These are phyloP conservation scores for Anastrepha obliqua DNA, from an alignment of 1,140 invertebrate genomes.

Conservation along the genomic window DNA sequence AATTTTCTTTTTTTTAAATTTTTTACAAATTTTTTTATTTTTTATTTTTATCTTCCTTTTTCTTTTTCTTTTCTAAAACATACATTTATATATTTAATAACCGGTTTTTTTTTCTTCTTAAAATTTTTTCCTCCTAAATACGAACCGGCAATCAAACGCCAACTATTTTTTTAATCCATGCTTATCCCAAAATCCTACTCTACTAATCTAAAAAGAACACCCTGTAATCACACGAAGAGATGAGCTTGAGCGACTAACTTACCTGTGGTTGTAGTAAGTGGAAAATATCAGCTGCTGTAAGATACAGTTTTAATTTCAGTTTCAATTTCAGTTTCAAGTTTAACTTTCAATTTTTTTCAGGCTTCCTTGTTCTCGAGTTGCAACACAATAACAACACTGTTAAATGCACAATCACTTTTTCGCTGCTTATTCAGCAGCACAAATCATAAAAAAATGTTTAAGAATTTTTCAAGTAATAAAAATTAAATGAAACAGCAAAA, in stretches of 20 bases:
- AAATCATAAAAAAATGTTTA: background rate
- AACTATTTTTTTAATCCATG: no score
- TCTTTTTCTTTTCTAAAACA: no score
- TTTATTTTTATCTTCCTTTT: no score
- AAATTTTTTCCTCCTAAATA: no score
- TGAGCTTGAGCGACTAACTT: background rate
- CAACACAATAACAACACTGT: background rate
- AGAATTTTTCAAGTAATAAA: background rate
- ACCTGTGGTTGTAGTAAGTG: background rate
- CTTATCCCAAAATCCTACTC: no score
- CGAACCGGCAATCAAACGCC: no score
- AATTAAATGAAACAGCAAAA: background rate
- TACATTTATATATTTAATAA: no score
- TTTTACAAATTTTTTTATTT: no score
- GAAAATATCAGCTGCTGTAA: background rate
- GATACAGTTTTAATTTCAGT: background rate
- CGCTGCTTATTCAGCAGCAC: background rate
- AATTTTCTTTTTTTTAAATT: no score
- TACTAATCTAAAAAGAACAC: no score
- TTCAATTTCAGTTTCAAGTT: constrained; percentile 2
- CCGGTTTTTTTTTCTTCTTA: no score
- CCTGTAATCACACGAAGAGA: background rate
- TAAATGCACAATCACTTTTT: background rate
- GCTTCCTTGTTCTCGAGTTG: constrained; percentile 15
- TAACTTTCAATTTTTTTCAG: constrained; percentile 19